Percentiles rank a stretch among this genome's conserved stretches.
phyloP scores from a whole-genome alignment of 2,113 vertebrate genomes.

The Hippoglossus stenolepis region DNA sequence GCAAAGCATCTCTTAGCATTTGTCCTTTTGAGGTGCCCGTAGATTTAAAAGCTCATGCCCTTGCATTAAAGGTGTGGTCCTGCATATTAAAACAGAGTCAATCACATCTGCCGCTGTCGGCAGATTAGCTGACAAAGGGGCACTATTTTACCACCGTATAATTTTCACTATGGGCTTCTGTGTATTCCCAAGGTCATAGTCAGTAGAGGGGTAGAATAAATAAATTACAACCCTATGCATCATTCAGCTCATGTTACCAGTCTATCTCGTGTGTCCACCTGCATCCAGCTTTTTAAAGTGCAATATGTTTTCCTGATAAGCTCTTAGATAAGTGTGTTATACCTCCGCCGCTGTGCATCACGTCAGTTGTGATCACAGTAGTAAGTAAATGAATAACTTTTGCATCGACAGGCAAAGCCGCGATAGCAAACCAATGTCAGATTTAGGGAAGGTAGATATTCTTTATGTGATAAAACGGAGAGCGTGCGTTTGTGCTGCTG shows the following conservation, averaged over 20 bases:
- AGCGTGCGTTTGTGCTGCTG: constrained; percentile 36
- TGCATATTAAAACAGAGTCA: constrained; percentile 57
- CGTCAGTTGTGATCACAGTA: neutral
- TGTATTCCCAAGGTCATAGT: constrained; percentile 34
- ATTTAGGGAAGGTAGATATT: constrained; percentile 3
- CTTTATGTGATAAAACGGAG: constrained; percentile 10
- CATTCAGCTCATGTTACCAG: neutral
- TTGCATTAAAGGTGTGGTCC: constrained; percentile 19
- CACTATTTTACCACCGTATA: neutral
- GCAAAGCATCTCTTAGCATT: neutral
- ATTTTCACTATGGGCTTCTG: constrained; percentile 6
- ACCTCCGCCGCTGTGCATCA: neutral
- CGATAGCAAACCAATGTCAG: neutral
- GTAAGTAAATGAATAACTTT: neutral
- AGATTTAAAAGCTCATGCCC: constrained; percentile 2
- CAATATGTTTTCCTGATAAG: neutral
- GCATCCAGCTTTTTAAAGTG: neutral
- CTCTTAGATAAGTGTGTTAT: neutral
- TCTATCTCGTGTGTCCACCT: neutral
- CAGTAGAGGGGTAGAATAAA: constrained; percentile 1
- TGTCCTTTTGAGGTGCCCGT: neutral
- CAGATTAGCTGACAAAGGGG: constrained; percentile 58
- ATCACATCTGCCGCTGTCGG: constrained; percentile 28
- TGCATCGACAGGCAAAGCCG: neutral
- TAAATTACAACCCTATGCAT: neutral